A percentile compares a stretch with the other conserved stretches of the same genome.
phyloP scores from a whole-genome alignment of 2,113 vertebrate genomes.

The Steatornis caripensis region DNA sequence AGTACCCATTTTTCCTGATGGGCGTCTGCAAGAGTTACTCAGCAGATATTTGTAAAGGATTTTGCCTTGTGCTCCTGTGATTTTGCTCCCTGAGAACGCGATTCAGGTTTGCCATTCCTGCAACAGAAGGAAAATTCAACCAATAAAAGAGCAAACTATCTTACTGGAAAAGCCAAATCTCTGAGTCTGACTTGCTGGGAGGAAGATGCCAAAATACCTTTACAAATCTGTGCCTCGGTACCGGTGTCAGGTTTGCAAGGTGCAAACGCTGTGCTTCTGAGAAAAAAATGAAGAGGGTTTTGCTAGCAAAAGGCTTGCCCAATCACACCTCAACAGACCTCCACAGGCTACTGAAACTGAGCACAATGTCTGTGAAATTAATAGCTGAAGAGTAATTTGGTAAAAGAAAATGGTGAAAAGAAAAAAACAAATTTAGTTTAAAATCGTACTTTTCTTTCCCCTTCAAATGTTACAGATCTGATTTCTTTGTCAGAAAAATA shows the following conservation, averaged over 20 bases:
- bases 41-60: background rate
- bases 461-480: conserved; percentile 25
- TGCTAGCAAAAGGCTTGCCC: background rate
- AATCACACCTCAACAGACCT: conserved; percentile 20
- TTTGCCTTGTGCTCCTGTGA: background rate
- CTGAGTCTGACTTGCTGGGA: background rate
- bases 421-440: conserved; percentile 9
- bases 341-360: conserved; percentile 31
- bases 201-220: conserved; percentile 41
- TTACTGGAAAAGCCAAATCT: background rate
- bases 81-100: background rate
- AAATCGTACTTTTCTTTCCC: conserved; percentile 49
- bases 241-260: conserved; percentile 20
- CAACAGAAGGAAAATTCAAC: background rate
- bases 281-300: background rate
- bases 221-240: background rate
- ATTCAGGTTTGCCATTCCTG: background rate
- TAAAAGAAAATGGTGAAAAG: conserved; percentile 42
- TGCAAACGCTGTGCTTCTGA: background rate
- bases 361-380: conserved; percentile 16
- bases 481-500: conserved; percentile 50
- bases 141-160: conserved; percentile 35
- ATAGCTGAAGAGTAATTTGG: background rate
- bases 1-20: background rate
- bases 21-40: background rate